These are phyloP conservation scores for Trachops cirrhosus DNA, from an alignment of 2,797 vertebrate species.

Conservation along the genomic window DNA sequence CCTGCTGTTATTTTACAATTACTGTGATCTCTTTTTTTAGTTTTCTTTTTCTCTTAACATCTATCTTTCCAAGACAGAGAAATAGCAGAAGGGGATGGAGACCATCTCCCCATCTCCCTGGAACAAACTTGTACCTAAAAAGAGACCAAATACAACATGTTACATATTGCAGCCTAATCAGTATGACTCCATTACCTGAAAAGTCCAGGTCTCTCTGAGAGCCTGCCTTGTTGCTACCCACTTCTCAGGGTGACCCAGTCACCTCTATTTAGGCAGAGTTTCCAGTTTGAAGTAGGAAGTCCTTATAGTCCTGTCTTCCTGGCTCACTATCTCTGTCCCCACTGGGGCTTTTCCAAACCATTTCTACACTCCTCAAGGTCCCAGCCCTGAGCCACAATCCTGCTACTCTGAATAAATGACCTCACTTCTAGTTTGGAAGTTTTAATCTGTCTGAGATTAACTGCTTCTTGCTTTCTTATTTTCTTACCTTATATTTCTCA, in stretches of 20 bases:
- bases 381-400: not conserved
- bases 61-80: not conserved
- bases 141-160: not conserved
- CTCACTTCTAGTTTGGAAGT: not conserved
- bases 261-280: not conserved
- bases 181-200: not conserved
- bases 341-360: not conserved
- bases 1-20: not conserved
- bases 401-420: not conserved
- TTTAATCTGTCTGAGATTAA: not conserved
- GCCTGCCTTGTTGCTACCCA: not conserved
- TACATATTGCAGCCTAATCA: too few relatives aligned
- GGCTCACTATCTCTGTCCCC: not conserved
- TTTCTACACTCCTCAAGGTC: rapidly evolving
- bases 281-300: not conserved
- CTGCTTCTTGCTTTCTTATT: not conserved
- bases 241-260: too few relatives aligned
- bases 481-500: not conserved
- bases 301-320: not conserved
- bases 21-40: not conserved
- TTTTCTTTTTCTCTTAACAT: not conserved
- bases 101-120: not conserved
- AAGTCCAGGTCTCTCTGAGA: not conserved
- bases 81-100: not conserved
- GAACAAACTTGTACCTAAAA: not conserved